Evolutionary conservation across 2,888 invertebrate genomes (phyloP).

Genomic region (Ornithoptera alexandrae): DNA sequence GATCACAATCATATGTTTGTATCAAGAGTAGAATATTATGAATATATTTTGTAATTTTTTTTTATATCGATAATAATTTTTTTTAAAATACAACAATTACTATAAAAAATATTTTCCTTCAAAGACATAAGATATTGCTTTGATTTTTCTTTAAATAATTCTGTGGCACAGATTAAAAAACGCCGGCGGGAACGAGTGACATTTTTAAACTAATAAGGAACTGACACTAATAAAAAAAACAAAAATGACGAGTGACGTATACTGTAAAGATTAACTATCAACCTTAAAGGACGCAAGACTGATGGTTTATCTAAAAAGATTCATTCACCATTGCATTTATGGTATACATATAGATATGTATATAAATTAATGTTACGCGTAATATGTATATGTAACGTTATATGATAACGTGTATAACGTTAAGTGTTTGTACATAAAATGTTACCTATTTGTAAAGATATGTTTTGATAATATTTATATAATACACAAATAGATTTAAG

Average conservation of each 20-base stretch:
- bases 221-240: not conserved
- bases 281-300: slow-evolving; percentile 67
- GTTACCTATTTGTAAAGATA: slow-evolving; percentile 32
- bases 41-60: too few relatives aligned
- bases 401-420: slow-evolving; percentile 19
- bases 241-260: not conserved
- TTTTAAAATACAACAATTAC: too few relatives aligned
- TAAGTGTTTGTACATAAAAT: slow-evolving; percentile 30
- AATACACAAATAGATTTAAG: slow-evolving; percentile 36
- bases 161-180: too few relatives aligned
- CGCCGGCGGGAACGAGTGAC: too few relatives aligned
- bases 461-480: slow-evolving; percentile 33
- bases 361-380: not conserved
- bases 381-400: not conserved
- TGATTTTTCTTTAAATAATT: too few relatives aligned
- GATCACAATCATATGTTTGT: too few relatives aligned
- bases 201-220: too few relatives aligned
- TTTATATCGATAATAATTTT: too few relatives aligned
- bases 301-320: slow-evolving; percentile 37
- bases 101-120: too few relatives aligned
- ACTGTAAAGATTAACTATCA: slow-evolving; percentile 37
- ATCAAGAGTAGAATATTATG: too few relatives aligned
- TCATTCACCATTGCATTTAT: slow-evolving; percentile 22
- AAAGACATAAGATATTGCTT: too few relatives aligned
- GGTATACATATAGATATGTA: slow-evolving; percentile 14